Base-by-base conservation (phyloP, 2,888 invertebrate genomes). In the Podotricha telesiphe region DNA sequence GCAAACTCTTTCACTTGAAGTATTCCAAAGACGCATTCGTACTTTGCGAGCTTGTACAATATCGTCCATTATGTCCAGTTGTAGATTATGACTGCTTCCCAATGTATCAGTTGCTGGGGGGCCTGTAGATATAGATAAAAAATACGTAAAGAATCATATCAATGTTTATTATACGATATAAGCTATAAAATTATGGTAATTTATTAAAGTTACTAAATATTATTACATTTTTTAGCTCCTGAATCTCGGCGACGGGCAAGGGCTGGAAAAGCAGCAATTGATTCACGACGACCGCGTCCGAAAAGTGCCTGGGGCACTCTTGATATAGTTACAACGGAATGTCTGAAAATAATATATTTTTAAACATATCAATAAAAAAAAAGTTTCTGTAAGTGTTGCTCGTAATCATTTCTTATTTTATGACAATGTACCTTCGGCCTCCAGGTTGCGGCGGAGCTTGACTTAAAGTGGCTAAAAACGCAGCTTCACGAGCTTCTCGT, bases 51-150 rank as follows among this genome's bases (percentile, higher is more conserved):
- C 96, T 79, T 96, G 95, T 15, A 97, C 96, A 72, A 97, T 97
- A 81, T 97, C 97, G 79, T 97, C 97, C 97, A 97, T 97, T 75
- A 97, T 97, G 81, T 97, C 97, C 77, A 97, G 88, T 82, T 97
- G 96, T 8, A 97, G 93, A 82, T 97, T 97, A 84, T 97, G 97
- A 51, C 96, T 95, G 85, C 97, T 97, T 66, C 97, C 96, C 51
- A 95, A 93, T 0, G 88, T 85, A 79, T 96, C 96, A 62, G 96
- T 95, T 51, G 96, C 95, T 59, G 96, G 95, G 62, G 96, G 95
- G 75, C 96, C 96, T 80, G 89, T 63, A 77, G 77, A 69, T 58
- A 69, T 37, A 58, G 11, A 53, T 65, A 37, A 22, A 42, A 45
- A 34, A 19, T 34, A 58, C 58, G 19, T 50, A 17, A 48, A 1